Base-by-base conservation (phyloP, 2,797 vertebrate species). In the Scleropages formosus region DNA sequence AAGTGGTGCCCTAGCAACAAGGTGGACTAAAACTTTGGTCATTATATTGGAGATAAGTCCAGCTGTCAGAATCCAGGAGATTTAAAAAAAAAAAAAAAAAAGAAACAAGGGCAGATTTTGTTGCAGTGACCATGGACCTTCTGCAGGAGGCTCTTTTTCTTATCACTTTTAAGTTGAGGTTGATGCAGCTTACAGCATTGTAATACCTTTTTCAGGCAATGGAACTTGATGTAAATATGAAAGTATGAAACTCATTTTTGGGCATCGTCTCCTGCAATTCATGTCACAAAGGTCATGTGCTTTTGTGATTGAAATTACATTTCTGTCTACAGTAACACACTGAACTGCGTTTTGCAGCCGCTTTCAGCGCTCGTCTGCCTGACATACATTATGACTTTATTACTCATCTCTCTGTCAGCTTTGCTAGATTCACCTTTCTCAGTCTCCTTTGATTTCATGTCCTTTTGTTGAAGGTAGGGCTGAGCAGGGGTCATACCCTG, bases 1-100 rank as follows among this genome's bases (percentile, higher is more conserved):
- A 27, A 31, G 76, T 60, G 65, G 59, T 77, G 73, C 49, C 69
- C 76, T 12, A 15, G 63, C 27, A 44, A 72, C 69, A 7, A 59
- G 46, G 46, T 51, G 49, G 15, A 3, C 16, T 13, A 10, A 27
- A 69, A 69, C 53, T 69, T 46, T 9, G 39, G 56, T 31, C 53
- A n/a, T 75, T 69, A 69, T 26, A 60, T n/a, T 56, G 22, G 12
- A 39, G 1, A n/a, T 26, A 39, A 8, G 13, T 16, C 10, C 1
- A 0, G 26, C 1, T n/a, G 8, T 15, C 20, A 24, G 4, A 39
- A 39, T 39, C 2, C 31, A 39, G 31, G 31, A 39, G 39, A 39
- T 39, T n/a, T 39, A 39, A 39, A 39, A 39, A n/a, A n/a, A n/a
- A n/a, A 9, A 22, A n/a, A 27, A 15, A 9, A 47, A 65, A 56